These are phyloP conservation scores for Imbricaverruca yamaguchii DNA, from an alignment of 2,888 invertebrate genomes.

Conservation along the genomic window DNA sequence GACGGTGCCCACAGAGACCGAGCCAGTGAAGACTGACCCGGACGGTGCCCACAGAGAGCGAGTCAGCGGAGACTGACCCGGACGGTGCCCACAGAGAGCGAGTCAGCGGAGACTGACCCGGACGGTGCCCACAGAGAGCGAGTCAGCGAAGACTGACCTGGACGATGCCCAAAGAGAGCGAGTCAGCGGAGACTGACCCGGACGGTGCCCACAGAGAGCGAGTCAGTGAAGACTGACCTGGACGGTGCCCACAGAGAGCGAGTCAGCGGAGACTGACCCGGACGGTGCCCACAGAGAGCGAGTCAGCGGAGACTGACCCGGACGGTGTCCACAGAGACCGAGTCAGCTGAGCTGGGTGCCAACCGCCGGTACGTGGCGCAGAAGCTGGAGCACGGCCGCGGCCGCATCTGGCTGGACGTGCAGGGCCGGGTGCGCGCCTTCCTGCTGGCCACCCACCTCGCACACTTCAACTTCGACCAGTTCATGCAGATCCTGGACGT, in stretches of 20 bases:
- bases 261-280: no score
- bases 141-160: neutral
- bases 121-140: neutral
- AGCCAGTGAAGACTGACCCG: neutral
- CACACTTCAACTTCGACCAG: conserved; percentile 86
- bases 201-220: neutral
- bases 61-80: neutral
- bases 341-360: neutral
- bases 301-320: neutral
- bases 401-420: conserved; percentile 87
- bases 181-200: neutral
- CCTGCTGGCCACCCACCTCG: conserved; percentile 67
- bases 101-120: neutral
- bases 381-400: conserved; percentile 77
- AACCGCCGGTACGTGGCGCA: conserved; percentile 59
- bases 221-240: neutral
- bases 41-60: neutral
- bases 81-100: neutral
- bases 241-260: no score
- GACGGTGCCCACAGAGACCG: neutral
- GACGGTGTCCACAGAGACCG: neutral
- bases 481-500: conserved; percentile 84
- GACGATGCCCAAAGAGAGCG: neutral
- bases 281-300: neutral
- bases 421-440: conserved; percentile 80